These are phyloP conservation scores for Frieseomelitta varia DNA, from an alignment of 1,140 invertebrate genomes.

Conservation along the genomic window DNA sequence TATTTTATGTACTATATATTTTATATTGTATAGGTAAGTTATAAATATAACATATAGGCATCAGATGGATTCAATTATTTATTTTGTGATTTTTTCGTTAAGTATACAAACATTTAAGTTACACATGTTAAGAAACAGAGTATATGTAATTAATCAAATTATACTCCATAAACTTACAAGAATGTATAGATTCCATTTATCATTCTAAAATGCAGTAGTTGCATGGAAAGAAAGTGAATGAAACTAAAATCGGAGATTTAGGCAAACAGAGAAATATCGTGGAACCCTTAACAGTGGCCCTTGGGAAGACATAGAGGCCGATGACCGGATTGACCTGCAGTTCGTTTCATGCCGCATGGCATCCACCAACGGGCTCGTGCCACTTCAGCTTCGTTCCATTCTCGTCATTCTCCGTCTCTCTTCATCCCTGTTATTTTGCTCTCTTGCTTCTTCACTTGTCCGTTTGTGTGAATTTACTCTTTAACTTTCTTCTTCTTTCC, in stretches of 20 bases:
- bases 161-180: background rate
- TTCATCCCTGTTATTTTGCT: conserved; percentile 31
- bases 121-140: background rate
- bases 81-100: background rate
- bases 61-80: too few species aligned
- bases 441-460: conserved; percentile 31
- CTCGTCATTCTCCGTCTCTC: conserved; percentile 36
- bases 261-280: conserved; percentile 3
- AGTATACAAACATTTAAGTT: background rate
- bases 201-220: background rate
- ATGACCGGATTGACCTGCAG: conserved; percentile 79
- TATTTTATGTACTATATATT: background rate
- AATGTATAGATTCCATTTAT: background rate
- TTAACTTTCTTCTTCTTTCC: conserved; percentile 28
- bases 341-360: conserved; percentile 64
- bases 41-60: too few species aligned
- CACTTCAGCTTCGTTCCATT: conserved; percentile 59
- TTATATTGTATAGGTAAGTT: background rate
- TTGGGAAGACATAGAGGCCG: conserved; percentile 71
- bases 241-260: background rate
- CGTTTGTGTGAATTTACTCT: conserved; percentile 20
- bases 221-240: background rate
- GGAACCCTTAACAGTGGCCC: conserved; percentile 51
- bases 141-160: background rate
- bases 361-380: conserved; percentile 72